Conservation (phyloP, 1,140 invertebrate species). For the Achroia grisella region DNA sequence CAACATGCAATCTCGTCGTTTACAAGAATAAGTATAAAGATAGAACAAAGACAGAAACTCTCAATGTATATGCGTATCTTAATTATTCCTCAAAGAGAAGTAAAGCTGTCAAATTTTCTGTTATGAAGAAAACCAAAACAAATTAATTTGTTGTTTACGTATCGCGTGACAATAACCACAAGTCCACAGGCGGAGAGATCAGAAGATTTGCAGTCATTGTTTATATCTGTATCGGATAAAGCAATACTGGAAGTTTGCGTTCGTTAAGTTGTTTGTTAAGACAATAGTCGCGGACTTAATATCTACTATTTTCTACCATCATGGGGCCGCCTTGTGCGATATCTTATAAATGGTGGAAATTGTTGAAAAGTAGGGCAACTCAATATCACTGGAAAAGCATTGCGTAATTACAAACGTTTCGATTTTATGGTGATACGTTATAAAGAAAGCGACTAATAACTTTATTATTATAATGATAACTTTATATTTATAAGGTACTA, state of each 20-base stretch:
- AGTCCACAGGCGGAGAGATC: background rate
- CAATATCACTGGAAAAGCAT: too few species aligned
- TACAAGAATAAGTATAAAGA: too few species aligned
- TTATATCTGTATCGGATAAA: constrained; percentile 7
- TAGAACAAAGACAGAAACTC: background rate
- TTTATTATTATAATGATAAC: too few species aligned
- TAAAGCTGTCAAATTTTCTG: background rate
- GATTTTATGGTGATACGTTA: too few species aligned
- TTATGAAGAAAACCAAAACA: constrained; percentile 1
- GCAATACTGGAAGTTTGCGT: constrained; percentile 4
- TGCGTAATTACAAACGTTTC: too few species aligned
- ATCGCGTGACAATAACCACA: background rate
- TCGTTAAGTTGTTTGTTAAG: constrained; percentile 12
- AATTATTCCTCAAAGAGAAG: too few species aligned
- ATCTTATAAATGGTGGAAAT: background rate
- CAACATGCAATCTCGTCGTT: too few species aligned
- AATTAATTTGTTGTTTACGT: background rate
- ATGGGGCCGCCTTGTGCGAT: background rate
- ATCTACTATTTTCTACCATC: constrained; percentile 1
- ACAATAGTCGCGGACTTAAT: constrained; percentile 7
- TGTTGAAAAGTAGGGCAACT: too few species aligned
- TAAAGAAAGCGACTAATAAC: too few species aligned
- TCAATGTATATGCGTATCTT: too few species aligned
- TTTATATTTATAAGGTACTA: too few species aligned
- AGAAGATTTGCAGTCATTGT: background rate